These are phyloP conservation scores for silkworm (Bombyx mori) DNA, from an alignment of 1,140 invertebrate genomes.

Conservation along the genomic window DNA sequence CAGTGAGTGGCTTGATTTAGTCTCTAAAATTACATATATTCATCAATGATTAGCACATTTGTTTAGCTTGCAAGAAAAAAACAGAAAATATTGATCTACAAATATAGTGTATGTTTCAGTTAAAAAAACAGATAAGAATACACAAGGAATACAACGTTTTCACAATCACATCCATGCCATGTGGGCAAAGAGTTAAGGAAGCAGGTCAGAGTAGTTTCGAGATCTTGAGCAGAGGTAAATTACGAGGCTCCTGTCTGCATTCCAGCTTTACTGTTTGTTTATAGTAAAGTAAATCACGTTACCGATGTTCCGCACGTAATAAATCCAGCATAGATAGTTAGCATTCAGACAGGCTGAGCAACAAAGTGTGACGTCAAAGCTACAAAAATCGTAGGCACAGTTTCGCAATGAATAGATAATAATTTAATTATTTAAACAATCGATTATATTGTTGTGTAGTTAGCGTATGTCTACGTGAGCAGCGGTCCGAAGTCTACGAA, in stretches of 20 bases:
- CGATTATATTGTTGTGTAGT: not conserved
- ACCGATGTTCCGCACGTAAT: not conserved
- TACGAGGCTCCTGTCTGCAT: not conserved
- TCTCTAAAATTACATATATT: too few relatives aligned
- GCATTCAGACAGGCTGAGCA: not conserved
- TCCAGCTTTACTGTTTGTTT: conserved; percentile 5
- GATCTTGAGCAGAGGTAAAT: conserved; percentile 2
- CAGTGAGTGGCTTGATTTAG: too few relatives aligned
- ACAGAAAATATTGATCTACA: too few relatives aligned
- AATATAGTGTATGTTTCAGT: too few relatives aligned
- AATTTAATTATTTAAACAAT: not conserved
- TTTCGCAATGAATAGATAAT: not conserved
- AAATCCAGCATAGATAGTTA: conserved; percentile 4
- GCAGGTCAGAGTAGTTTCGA: not conserved
- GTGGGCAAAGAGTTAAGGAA: not conserved
- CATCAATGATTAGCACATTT: too few relatives aligned
- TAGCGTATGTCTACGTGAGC: too few relatives aligned
- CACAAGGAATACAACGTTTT: too few relatives aligned
- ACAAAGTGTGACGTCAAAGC: not conserved
- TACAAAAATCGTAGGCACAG: conserved; percentile 1
- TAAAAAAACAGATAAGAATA: too few relatives aligned
- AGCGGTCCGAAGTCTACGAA: too few relatives aligned
- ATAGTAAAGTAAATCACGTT: conserved; percentile 3
- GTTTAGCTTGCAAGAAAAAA: too few relatives aligned
- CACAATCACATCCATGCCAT: not conserved